Percentiles rank a stretch among this genome's conserved stretches.
Conservation (phyloP, 2,797 vertebrate genomes). For the Brotogeris chrysoptera region DNA sequence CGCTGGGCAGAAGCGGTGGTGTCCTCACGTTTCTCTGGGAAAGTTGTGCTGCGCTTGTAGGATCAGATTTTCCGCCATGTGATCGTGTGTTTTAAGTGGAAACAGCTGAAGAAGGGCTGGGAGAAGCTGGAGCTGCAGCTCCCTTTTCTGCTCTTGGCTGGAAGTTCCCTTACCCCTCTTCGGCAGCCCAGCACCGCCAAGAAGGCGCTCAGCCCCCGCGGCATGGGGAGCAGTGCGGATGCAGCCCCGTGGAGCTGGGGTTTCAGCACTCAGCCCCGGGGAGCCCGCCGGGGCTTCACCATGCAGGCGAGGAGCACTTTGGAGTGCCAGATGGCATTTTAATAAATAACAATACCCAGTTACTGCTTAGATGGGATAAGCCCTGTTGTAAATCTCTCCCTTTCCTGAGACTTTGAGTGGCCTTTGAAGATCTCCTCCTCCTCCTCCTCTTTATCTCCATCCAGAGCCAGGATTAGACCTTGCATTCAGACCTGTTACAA, state of each 20-base stretch:
- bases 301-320: neutral
- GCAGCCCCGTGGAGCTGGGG: neutral
- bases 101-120: slow-evolving; percentile 67
- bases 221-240: neutral
- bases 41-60: neutral
- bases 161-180: neutral
- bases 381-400: slow-evolving; percentile 61
- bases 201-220: accelerated
- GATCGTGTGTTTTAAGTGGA: slow-evolving; percentile 62
- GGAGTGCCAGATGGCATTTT: slow-evolving; percentile 54
- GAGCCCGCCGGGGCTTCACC: neutral
- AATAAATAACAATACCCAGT: slow-evolving; percentile 68
- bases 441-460: slow-evolving; percentile 76
- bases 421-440: slow-evolving; percentile 66
- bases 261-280: neutral
- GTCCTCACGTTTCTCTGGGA: slow-evolving; percentile 54
- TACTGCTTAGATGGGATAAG: slow-evolving; percentile 64
- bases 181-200: accelerated
- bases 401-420: slow-evolving; percentile 59
- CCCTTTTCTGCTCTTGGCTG: slow-evolving; percentile 20
- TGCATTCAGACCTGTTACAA: slow-evolving; percentile 50
- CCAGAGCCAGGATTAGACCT: slow-evolving; percentile 64
- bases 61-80: slow-evolving; percentile 54
- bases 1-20: neutral
- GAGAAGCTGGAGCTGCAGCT: slow-evolving; percentile 5